Conservation (phyloP, 2,888 invertebrate genomes). For the Micoletzkya japonica region DNA sequence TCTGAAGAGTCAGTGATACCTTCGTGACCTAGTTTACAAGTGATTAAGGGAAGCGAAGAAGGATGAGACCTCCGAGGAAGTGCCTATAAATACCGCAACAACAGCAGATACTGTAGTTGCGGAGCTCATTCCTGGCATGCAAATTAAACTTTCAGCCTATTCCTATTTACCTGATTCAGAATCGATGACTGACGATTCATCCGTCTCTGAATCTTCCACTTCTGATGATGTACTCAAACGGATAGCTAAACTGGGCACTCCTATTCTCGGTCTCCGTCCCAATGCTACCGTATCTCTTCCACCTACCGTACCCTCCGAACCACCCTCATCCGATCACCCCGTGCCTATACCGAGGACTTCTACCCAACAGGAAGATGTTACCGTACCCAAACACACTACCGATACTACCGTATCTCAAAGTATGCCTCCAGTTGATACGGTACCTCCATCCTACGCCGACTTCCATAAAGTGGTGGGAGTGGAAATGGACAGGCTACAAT, state of each 20-base stretch:
- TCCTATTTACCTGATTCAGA: no score
- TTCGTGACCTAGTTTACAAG: no score
- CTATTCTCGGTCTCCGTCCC: constrained; percentile 17
- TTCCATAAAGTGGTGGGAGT: constrained; percentile 17
- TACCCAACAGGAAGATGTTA: no score
- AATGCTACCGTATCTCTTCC: constrained; percentile 5
- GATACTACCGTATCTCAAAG: not conserved
- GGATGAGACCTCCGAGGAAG: no score
- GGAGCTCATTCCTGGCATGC: not conserved
- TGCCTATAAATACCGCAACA: not conserved
- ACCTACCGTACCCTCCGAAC: not conserved
- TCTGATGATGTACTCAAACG: constrained; percentile 1
- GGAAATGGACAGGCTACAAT: constrained; percentile 24
- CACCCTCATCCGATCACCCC: no score
- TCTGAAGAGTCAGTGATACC: not conserved
- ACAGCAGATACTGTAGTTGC: not conserved
- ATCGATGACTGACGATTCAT: not conserved
- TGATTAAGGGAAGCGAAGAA: no score
- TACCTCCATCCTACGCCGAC: constrained; percentile 24
- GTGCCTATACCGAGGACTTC: no score
- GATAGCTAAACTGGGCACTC: constrained; percentile 14
- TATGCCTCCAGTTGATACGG: no score
- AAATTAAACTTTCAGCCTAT: not conserved
- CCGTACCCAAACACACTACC: no score
- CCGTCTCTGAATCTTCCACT: not conserved